A percentile compares a stretch with the other conserved stretches of the same genome.
phyloP scores from a whole-genome alignment of 2,797 vertebrate species.

The Luscinia megarhynchos region DNA sequence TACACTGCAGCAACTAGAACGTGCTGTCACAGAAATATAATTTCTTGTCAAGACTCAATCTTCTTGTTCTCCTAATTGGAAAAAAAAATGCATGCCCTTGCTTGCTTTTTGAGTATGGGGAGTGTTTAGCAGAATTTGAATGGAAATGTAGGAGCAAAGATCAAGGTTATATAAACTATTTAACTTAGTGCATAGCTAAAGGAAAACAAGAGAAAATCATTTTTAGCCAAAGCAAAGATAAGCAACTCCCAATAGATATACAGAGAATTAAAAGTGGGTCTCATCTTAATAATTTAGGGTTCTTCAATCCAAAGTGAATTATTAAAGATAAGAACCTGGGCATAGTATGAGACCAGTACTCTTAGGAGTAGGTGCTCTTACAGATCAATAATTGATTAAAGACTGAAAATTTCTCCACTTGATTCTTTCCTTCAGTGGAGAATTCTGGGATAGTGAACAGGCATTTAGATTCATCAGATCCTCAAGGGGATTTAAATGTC shows the following conservation, averaged over 20 bases:
- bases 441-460: background rate
- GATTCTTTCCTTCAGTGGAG: background rate
- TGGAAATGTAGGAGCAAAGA: background rate
- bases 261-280: background rate
- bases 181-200: background rate
- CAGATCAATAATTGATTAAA: constrained; percentile 29
- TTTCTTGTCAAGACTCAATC: background rate
- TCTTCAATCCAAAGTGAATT: constrained; percentile 6
- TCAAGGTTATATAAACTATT: background rate
- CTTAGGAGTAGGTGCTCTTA: background rate
- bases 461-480: background rate
- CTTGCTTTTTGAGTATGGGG: background rate
- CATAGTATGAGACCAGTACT: background rate
- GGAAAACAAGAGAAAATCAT: constrained; percentile 9
- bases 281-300: constrained; percentile 1
- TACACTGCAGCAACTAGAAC: background rate
- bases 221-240: background rate
- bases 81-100: background rate
- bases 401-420: background rate
- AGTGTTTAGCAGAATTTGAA: background rate
- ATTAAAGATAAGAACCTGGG: constrained; percentile 2
- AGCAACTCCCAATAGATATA: background rate
- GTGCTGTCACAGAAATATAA: fast-evolving
- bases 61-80: background rate
- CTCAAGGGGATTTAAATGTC: background rate